Base-by-base conservation (phyloP, 2,888 invertebrate genomes). In the Thumatha senex region DNA sequence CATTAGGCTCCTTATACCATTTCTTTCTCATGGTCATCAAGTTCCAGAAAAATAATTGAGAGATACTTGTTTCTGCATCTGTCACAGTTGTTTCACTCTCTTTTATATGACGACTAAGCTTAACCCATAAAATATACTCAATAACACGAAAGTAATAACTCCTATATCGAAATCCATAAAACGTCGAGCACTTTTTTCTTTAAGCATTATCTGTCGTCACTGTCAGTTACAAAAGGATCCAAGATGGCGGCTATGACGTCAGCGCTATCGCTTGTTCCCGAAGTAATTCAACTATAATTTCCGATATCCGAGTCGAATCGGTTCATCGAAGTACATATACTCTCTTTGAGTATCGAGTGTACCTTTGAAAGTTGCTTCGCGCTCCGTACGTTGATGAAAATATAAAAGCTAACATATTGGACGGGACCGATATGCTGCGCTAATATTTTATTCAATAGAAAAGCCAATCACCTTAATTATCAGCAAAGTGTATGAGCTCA, bases 201-300 rank as follows among this genome's bases (percentile, higher is more conserved):
- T 43, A 39, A 49, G 39, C 43, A 58, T 60, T 65, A 61, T 67
- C 61, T 45, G 40, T 56, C 52, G 51, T 61, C 52, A 53, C 63
- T 48, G 61, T 67, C 61, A 67, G 54, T 54, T 61, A 67, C 58
- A 66, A 63, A 58, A 64, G 61, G 46, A 54, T 54, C 51, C 58
- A 62, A 66, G 56, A 66, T 66, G 63, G 63, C 62, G 50, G 44
- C 53, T n/a, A 41, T 68, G 63, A 65, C 67, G 63, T 63, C 63
- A 68, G 45, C 58, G 58, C 66, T 67, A 66, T 66, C 69, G 63
- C 54, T 68, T 65, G 67, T 68, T 63, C 63, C 60, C 62, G 57
- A 64, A 70, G 70, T 70, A 70, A 69, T 67, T 68, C 68, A 67
- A 67, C 64, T 70, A 68, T 70, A 68, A 68, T 68, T 70, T 62